Percentiles rank a stretch among this genome's conserved stretches.
These are phyloP conservation scores for Psittacula cyanocephala DNA, from an alignment of 2,113 vertebrate genomes.

Conservation along the genomic window DNA sequence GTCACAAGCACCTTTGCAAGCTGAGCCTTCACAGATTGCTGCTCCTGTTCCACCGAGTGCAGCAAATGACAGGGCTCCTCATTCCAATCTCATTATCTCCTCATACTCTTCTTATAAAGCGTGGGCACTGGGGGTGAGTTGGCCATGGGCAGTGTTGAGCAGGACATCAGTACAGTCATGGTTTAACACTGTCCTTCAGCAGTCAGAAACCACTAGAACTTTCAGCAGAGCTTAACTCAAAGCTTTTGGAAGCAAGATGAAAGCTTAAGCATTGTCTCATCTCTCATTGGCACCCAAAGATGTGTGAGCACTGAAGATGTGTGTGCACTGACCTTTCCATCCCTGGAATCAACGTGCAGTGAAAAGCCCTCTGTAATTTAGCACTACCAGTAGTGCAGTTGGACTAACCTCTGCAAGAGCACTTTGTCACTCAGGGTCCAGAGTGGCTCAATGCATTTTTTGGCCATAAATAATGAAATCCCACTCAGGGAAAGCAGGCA, in stretches of 20 bases:
- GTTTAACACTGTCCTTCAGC: constrained; percentile 52
- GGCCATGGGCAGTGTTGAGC: background rate
- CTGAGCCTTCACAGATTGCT: background rate
- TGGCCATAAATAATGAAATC: background rate
- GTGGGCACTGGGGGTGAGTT: background rate
- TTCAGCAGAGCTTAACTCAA: constrained; percentile 66
- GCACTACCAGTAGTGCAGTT: constrained; percentile 15
- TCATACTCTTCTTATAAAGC: background rate
- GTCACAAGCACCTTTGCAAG: background rate
- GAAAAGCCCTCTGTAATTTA: constrained; percentile 65
- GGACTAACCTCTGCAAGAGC: constrained; percentile 38
- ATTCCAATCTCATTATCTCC: constrained; percentile 33
- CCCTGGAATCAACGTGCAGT: constrained; percentile 27
- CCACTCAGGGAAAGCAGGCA: background rate
- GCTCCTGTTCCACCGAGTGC: background rate
- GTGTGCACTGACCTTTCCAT: constrained; percentile 66
- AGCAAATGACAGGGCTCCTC: background rate
- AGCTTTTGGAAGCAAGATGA: constrained; percentile 68
- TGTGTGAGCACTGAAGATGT: constrained; percentile 11
- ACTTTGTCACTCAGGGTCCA: background rate
- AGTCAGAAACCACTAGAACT: constrained; percentile 60
- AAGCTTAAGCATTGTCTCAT: constrained; percentile 61
- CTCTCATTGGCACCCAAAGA: background rate
- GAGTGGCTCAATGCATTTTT: background rate
- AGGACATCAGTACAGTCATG: background rate